phyloP scores from a whole-genome alignment of 2,888 invertebrate species.

The Ectobius pallidus region DNA sequence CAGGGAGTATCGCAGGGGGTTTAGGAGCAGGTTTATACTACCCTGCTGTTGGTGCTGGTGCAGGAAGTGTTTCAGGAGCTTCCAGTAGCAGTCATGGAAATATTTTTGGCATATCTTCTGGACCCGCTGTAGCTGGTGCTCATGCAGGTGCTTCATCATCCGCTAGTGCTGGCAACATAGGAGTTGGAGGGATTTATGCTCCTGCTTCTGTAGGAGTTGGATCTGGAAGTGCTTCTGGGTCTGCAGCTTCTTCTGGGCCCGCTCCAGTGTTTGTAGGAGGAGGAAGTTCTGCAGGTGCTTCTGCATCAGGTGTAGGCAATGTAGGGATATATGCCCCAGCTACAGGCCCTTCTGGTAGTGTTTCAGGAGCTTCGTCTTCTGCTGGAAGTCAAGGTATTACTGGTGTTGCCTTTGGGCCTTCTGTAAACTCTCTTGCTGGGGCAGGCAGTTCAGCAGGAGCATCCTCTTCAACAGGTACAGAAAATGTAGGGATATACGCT shows the following conservation, averaged over 20 bases:
- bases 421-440: not conserved
- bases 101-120: not conserved
- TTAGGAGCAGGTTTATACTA: too few species aligned
- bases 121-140: not conserved
- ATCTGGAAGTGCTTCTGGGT: not conserved
- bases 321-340: not conserved
- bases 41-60: too few species aligned
- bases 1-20: too few species aligned
- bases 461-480: not conserved
- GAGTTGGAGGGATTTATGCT: not conserved
- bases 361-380: not conserved
- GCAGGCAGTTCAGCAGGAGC: not conserved
- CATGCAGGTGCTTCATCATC: not conserved
- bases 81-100: not conserved
- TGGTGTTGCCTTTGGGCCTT: not conserved
- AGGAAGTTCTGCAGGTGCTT: not conserved
- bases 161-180: not conserved
- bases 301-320: not conserved
- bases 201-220: not conserved
- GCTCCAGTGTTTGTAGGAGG: not conserved
- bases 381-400: not conserved
- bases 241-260: not conserved
- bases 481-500: not conserved
- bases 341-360: not conserved
- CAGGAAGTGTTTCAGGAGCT: too few species aligned